Conservation (phyloP, 1,140 invertebrate species). For the Dufourea novaeangliae region DNA sequence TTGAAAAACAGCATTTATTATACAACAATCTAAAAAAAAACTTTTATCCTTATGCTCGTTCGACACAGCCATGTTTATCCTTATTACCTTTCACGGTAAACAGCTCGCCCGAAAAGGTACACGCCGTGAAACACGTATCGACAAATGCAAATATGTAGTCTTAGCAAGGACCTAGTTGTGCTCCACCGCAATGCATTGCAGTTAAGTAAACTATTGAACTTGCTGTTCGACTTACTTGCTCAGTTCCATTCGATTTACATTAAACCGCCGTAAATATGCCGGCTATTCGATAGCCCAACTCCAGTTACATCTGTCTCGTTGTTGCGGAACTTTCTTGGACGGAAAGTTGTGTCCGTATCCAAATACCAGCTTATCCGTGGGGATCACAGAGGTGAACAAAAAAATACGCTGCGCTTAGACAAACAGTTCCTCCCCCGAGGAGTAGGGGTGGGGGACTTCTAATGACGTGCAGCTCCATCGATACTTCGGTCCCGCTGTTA, state of each 20-base stretch:
- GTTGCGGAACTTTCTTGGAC: conserved; percentile 9
- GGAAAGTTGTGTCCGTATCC: conserved; percentile 36
- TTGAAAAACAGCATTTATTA: too few species aligned
- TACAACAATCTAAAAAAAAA: too few species aligned
- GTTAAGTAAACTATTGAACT: conserved; percentile 28
- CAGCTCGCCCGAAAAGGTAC: neutral
- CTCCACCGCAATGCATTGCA: conserved; percentile 14
- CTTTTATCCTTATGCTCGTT: neutral
- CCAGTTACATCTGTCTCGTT: conserved; percentile 34
- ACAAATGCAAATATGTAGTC: conserved; percentile 31
- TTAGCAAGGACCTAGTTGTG: conserved; percentile 18
- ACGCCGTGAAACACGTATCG: neutral
- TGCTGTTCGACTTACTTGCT: conserved; percentile 7
- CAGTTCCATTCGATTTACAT: conserved; percentile 36
- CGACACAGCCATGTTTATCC: neutral
- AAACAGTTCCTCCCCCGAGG: conserved; percentile 13
- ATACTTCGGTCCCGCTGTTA: neutral
- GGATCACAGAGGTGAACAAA: conserved; percentile 23
- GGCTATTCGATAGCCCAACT: conserved; percentile 34
- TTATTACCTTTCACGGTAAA: neutral
- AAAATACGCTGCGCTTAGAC: conserved; percentile 8
- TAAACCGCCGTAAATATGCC: conserved; percentile 29
- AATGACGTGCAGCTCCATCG: neutral
- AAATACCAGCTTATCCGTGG: conserved; percentile 42
- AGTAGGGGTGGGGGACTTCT: neutral